Base-by-base conservation (phyloP, 2,797 vertebrate species). In the Parambassis ranga region DNA sequence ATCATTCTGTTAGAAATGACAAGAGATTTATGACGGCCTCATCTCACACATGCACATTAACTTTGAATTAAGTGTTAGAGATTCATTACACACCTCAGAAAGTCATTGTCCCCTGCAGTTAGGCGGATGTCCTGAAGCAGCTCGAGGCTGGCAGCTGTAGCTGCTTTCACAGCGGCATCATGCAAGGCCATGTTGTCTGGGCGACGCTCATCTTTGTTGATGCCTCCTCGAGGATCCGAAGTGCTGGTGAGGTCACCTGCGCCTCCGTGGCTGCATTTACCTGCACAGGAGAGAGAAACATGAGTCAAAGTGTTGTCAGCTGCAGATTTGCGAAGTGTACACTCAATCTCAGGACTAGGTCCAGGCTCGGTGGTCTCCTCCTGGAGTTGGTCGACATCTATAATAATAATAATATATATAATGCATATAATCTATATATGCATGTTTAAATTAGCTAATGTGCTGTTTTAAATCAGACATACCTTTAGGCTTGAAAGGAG, bases 201-300 rank as follows among this genome's bases (percentile, higher is more conserved):
- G 13, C 5, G 77, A 5, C 78, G 76, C 39, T 88, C 76, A 8
- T 93, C 91, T 77, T 93, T 93, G 70, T 8, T 90, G 62, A 93
- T 92, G 27, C 92, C 91, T 30, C 91, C 89, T 1, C 51, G 65
- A 51, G 92, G 91, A 38, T 23, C 7, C 23, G 1, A 1, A 8
- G 37, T 8, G 55, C 89, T 88, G 0, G 84, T 90, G 24, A 47
- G 64, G 62, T 93, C 92, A 44, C 28, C 23, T 11, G 5, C 22
- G n/a, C 91, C 92, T 24, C 92, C 92, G 18, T 93, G 92, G 65
- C 92, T 93, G 30, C 92, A 93, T 83, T 93, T 93, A 58, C 92
- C 92, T 93, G 23, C 1, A 49, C 3, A 53, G 14, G 5, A 48
- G n/a, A 43, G 3, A 35, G 37, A 4, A 10, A 14, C 13, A 15